Evolutionary conservation across 1,140 invertebrate species (phyloP).

Genomic region (Trichogramma pretiosum): DNA sequence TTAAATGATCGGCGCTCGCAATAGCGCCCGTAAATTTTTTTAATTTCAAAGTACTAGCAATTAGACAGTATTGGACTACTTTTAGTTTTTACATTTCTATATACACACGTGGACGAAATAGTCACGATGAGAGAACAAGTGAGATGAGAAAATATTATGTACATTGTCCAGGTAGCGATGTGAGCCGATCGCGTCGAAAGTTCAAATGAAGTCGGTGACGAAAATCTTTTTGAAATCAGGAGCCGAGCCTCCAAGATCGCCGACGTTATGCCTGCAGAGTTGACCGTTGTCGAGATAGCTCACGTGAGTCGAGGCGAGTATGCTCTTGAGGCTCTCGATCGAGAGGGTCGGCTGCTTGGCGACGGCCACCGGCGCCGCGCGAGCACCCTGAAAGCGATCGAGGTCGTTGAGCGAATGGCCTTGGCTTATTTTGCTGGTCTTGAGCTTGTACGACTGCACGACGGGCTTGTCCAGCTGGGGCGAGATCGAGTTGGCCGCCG

Average conservation of each 20-base stretch:
- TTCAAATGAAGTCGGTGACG: constrained; percentile 46
- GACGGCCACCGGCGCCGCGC: constrained; percentile 5
- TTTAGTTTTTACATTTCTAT: no score
- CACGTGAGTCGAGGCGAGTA: constrained; percentile 29
- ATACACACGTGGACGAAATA: neutral
- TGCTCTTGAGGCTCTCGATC: constrained; percentile 33
- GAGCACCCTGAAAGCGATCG: constrained; percentile 30
- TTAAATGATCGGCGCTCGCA: no score
- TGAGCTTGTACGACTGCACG: constrained; percentile 34
- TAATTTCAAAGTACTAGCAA: no score
- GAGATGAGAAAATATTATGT: neutral
- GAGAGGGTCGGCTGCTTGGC: constrained; percentile 23
- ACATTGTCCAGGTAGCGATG: no score
- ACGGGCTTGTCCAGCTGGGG: constrained; percentile 22
- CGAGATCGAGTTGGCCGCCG: neutral
- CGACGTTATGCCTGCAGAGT: constrained; percentile 37
- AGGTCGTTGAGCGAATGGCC: constrained; percentile 47
- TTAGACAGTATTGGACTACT: no score
- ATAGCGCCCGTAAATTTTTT: no score
- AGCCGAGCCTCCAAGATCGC: constrained; percentile 43
- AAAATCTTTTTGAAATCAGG: constrained; percentile 51
- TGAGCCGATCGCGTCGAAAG: no score
- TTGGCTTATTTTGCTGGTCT: constrained; percentile 32
- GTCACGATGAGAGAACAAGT: neutral
- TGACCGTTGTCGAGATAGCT: constrained; percentile 36